Percentiles rank a stretch among this genome's conserved stretches.
phyloP scores from a whole-genome alignment of 2,888 invertebrate genomes.

The Eulithis prunata region DNA sequence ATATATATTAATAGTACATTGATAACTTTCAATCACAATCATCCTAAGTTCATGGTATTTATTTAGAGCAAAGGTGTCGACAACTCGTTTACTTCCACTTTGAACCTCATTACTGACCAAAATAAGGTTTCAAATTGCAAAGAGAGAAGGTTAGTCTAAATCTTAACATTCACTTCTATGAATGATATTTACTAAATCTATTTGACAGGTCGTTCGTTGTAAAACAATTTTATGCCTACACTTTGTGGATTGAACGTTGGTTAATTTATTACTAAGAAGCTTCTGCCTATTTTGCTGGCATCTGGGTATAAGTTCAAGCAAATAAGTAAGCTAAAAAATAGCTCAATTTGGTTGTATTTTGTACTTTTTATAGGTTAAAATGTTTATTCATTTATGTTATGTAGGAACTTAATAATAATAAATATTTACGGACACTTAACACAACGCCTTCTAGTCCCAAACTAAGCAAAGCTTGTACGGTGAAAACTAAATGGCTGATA shows the following conservation, averaged over 20 bases:
- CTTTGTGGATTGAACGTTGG: neutral
- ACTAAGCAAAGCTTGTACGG: no score
- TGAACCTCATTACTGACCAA: neutral
- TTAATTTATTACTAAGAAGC: neutral
- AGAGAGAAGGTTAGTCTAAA: neutral
- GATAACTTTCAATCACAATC: neutral
- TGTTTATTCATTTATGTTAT: no score
- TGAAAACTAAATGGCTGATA: no score
- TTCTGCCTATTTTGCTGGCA: no score
- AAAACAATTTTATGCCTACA: neutral
- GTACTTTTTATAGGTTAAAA: no score
- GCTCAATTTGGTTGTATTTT: no score
- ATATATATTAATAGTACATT: neutral
- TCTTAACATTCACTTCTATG: constrained; percentile 4
- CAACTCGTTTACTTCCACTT: neutral
- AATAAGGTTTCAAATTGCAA: neutral
- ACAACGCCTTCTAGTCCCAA: no score
- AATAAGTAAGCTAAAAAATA: no score
- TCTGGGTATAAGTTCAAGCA: no score
- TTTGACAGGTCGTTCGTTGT: constrained; percentile 9
- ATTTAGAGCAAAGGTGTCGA: neutral
- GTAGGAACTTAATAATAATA: neutral
- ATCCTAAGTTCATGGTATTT: neutral
- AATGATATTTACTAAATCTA: constrained; percentile 11
- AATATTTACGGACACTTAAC: neutral